Evolutionary conservation across 2,113 vertebrate genomes (phyloP), one percentile per base, ranked within the genome.

Genomic region (Pelecanoides urinatrix): DNA sequence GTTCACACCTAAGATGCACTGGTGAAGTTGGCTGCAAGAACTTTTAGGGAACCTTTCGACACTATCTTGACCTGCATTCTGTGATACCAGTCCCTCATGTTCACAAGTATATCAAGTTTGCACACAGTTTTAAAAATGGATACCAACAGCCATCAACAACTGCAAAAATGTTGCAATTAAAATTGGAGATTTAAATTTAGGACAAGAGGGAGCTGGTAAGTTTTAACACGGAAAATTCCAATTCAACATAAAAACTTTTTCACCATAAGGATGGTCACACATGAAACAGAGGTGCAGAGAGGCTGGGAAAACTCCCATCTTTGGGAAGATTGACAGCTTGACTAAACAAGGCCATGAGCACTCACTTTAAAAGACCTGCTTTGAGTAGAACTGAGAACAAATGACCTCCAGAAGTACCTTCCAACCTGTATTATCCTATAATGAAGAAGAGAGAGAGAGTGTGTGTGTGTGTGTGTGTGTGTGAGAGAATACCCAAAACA

Each of bases 261-360:
- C 29, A 78, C 34, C 6, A 0, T 9, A 8, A 79, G 2, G 16
- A 78, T 12, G 7, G 32, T 38, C 29, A 81, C 80, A 77, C 29
- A 36, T 4, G 15, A 23, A 87, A 91, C 7, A 68, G 11, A 12
- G 3, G 7, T 0, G 4, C 11, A 45, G 18, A 21, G 15, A 86
- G 20, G 9, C 36, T 19, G 26, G 7, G 22, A 78, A 50, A 45
- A n/a, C 27, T 79, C 72, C 25, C 11, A 32, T 7, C 66, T 67
- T 34, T 45, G 25, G 19, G n/a, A 36, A 53, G 30, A 61, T 0
- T 23, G 30, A 38, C 40, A 38, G 34, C n/a, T 47, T 0, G 0
- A 45, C n/a, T 50, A 58, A 79, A 65, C 34, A 47, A 63, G 14
- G 61, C 26, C 59, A 86, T 5, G 3, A 95, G 36, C 18, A 44